Evolutionary conservation across 1,140 invertebrate species (phyloP).

Genomic region (Grapholita molesta): DNA sequence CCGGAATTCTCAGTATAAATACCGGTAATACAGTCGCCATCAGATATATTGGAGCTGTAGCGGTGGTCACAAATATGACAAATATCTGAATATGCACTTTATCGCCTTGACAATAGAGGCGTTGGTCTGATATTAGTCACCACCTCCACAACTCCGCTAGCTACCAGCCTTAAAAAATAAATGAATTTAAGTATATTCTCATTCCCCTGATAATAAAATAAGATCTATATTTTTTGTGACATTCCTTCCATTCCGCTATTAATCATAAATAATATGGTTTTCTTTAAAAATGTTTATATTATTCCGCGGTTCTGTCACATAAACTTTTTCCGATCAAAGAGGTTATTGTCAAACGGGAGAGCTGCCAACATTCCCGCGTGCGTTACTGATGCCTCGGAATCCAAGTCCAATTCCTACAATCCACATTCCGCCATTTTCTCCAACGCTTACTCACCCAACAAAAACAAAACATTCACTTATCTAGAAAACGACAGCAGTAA

Average conservation of each 20-base stretch:
- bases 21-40: too few species aligned
- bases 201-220: neutral
- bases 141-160: too few species aligned
- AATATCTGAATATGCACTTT: too few species aligned
- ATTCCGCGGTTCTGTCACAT: neutral
- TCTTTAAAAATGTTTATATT: neutral
- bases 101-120: too few species aligned
- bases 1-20: too few species aligned
- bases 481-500: neutral
- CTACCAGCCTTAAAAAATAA: too few species aligned
- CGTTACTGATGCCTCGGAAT: neutral
- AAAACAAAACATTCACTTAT: conserved; percentile 1
- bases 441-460: neutral
- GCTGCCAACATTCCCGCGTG: conserved; percentile 7
- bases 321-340: conserved; percentile 12
- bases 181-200: too few species aligned
- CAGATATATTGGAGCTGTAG: too few species aligned
- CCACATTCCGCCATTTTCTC: neutral
- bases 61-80: too few species aligned
- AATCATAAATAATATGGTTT: neutral
- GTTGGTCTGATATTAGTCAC: too few species aligned
- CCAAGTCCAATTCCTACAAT: conserved; percentile 5
- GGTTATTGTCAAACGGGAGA: conserved; percentile 2
- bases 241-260: neutral
- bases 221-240: neutral